Evolutionary conservation across 2,113 vertebrate genomes (phyloP).

Genomic region (Eonycteris spelaea): DNA sequence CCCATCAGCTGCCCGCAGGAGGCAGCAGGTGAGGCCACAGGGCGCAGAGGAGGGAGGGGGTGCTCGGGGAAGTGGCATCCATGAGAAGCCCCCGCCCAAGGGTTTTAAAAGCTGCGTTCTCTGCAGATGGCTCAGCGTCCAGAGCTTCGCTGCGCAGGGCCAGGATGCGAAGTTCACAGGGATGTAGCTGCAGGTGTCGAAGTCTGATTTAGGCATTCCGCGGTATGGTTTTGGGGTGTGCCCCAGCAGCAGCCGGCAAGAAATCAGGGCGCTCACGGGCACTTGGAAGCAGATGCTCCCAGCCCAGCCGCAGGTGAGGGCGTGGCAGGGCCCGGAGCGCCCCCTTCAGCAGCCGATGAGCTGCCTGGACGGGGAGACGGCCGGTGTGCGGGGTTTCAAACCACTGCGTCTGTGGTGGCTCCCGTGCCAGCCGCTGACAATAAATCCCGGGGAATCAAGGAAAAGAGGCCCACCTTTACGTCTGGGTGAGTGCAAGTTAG

Average conservation of each 20-base stretch:
- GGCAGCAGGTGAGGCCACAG: too few species aligned
- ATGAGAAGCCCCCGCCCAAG: too few species aligned
- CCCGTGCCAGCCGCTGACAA: fast-evolving
- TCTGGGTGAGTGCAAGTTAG: too few species aligned
- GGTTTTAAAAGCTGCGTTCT: neutral
- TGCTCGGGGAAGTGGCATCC: too few species aligned
- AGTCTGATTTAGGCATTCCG: neutral
- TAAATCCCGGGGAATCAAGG: neutral
- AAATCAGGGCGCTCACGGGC: neutral
- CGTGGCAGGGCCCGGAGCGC: fast-evolving
- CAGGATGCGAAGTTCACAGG: neutral
- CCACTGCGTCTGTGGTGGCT: too few species aligned
- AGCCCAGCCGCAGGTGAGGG: neutral
- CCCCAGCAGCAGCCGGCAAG: neutral
- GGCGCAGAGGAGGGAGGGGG: too few species aligned
- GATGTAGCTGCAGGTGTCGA: neutral
- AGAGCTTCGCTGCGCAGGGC: neutral
- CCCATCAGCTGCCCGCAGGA: too few species aligned
- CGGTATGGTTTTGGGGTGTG: neutral
- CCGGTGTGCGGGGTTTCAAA: neutral
- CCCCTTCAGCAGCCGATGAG: neutral
- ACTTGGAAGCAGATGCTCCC: neutral
- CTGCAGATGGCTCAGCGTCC: neutral
- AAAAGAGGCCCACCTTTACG: too few species aligned
- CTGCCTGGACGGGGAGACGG: fast-evolving